Conservation (phyloP, 2,797 vertebrate species). For the Triplophysa bombifrons region DNA sequence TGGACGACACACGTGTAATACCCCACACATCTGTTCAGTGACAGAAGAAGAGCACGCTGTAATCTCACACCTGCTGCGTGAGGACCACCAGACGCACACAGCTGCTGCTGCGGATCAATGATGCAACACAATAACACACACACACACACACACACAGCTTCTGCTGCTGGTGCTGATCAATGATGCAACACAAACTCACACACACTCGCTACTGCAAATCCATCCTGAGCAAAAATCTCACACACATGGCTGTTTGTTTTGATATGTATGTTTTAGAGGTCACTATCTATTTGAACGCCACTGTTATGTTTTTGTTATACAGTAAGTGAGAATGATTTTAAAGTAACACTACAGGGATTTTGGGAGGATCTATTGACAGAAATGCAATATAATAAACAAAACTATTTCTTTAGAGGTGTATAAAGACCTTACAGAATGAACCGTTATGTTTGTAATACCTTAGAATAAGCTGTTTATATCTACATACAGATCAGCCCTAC, state of each 20-base stretch:
- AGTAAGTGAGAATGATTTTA: too few species aligned
- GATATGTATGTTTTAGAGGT: background rate
- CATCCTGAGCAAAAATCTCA: background rate
- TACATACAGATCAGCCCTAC: too few species aligned
- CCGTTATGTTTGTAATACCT: too few species aligned
- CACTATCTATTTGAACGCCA: background rate
- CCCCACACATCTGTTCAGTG: slow-evolving; percentile 68
- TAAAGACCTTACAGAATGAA: too few species aligned
- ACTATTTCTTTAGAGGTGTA: too few species aligned
- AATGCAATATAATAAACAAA: too few species aligned
- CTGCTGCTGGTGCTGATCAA: slow-evolving; percentile 56
- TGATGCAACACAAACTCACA: slow-evolving; percentile 2
- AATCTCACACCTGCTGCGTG: slow-evolving; percentile 75
- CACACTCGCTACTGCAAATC: slow-evolving; percentile 7
- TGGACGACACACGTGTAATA: slow-evolving; percentile 55
- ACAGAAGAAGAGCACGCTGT: slow-evolving; percentile 61
- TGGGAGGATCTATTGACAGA: too few species aligned
- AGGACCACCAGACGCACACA: slow-evolving; percentile 61
- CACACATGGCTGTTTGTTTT: background rate
- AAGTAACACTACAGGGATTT: too few species aligned
- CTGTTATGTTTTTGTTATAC: too few species aligned
- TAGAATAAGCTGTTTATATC: too few species aligned
- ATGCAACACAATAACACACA: slow-evolving; percentile 6
- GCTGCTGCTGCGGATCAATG: slow-evolving; percentile 57
- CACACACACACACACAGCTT: background rate